Base-by-base conservation (phyloP, 2,797 vertebrate species). In the Amazonetta brasiliensis region DNA sequence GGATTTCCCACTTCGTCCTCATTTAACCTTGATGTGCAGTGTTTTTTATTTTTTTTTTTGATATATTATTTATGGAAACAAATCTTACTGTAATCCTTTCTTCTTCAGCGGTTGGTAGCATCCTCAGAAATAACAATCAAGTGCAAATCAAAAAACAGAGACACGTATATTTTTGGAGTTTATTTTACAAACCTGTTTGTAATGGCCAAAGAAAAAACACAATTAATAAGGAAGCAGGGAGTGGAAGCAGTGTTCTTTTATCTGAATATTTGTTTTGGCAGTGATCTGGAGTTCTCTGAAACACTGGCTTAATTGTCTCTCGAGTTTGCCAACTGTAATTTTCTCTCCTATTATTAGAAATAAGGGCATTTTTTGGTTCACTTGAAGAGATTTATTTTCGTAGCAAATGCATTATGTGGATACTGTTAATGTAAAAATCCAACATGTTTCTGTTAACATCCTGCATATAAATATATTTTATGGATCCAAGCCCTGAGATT, bases 321-420 rank as follows among this genome's bases (percentile, higher is more conserved):
- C 5, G 21, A 62, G 80, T 94, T 81, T 97, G 93, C 83, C 97
- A 94, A 84, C 68, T 95, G 41, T 90, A 82, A 90, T 96, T 95
- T 94, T 95, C 84, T 91, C 84, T 96, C 50, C 94, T 95, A 92
- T 96, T 97, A 77, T 97, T 97, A 97, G 94, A 94, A 94, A 75
- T 71, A 91, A 89, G 68, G 64, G 31, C 66, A 89, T 84, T 92
- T 96, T 97, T 96, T 89, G 9, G 60, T 88, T 86, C 12, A 2
- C 77, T 89, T 56, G 39, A 28, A 82, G 35, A 86, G 59, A 90
- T 76, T 94, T 97, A 91, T 95, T 90, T 97, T 90, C 75, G 68
- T 87, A 84, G 84, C 69, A 92, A 74, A 91, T 92, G 75, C 35
- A 59, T 90, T 83, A 66, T 94, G 44, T 56, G 69, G 39, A 91